Evolutionary conservation across 2,888 invertebrate genomes (phyloP).

Genomic region (Tipula vernalis): DNA sequence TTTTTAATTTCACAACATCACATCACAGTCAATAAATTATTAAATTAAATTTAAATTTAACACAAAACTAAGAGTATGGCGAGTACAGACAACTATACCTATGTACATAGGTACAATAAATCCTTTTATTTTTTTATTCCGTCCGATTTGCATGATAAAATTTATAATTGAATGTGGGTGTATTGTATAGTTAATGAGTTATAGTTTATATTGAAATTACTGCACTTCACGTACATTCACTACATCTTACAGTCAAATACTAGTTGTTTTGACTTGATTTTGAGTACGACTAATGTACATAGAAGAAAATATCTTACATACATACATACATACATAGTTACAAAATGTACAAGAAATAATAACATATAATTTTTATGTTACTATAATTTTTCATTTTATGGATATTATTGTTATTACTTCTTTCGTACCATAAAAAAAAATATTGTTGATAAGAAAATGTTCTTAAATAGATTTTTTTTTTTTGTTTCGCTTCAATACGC

Average conservation of each 20-base stretch:
- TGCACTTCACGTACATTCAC: background rate
- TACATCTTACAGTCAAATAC: background rate
- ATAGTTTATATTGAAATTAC: background rate
- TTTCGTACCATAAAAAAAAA: background rate
- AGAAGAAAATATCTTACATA: background rate
- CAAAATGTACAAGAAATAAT: background rate
- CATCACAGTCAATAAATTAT: slow-evolving; percentile 4
- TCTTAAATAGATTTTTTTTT: background rate
- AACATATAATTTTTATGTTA: background rate
- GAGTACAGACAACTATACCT: background rate
- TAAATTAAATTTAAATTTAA: background rate
- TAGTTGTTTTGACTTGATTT: background rate
- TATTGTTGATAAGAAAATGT: background rate
- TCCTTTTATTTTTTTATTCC: background rate
- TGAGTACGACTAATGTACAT: background rate
- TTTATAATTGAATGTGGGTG: background rate
- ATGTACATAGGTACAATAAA: background rate
- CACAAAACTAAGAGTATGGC: background rate
- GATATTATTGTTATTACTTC: background rate
- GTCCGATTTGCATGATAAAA: background rate
- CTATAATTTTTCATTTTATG: slow-evolving; percentile 4
- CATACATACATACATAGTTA: background rate
- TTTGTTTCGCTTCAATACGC: background rate
- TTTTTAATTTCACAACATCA: background rate
- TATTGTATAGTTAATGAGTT: background rate